Evolutionary conservation across 2,797 vertebrate species (phyloP), one percentile per base, ranked within the genome.

Genomic region (Brachyalestes nurse): DNA sequence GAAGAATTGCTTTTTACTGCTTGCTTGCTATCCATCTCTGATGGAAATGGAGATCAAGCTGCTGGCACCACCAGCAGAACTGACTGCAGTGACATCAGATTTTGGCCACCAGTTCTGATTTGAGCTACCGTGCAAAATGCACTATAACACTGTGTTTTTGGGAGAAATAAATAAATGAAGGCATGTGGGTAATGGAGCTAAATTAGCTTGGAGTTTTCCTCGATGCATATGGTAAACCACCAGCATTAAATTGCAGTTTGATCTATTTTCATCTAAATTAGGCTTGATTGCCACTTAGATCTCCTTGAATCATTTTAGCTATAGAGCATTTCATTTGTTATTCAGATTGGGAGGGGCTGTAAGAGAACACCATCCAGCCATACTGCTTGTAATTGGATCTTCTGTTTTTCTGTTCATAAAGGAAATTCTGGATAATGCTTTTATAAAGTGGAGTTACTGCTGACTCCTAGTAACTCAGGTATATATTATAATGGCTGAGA

Each of bases 1-100:
- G 79, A 83, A 81, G n/a, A 17, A 73, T 82, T 72, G 74, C 71
- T 80, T 83, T 70, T 72, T 84, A 21, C 58, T 84, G 66, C 75
- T 51, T 79, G 57, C 61, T 40, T 57, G 53, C 78, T 80, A 40
- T 28, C 45, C 58, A 60, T 78, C 72, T 73, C 76, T 77, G 69
- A 82, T 64, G 66, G 65, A 86, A 83, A 80, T 62, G 17, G 67
- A 83, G 69, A 81, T 53, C 67, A 72, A 42, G 65, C 65, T 70
- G 61, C 47, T 74, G 74, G 72, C 79, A 75, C 8, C 51, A 57
- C 7, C 14, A 69, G 19, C 62, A 21, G 53, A 75, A 71, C 72
- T 77, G 17, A 66, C 13, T 67, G 60, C 72, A 83, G 12, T 60
- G 69, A 85, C 81, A 80, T 82, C 21, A 78, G 58, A 69, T 34